Evolutionary conservation across 2,113 vertebrate genomes (phyloP), one percentile per base, ranked within the genome.

Genomic region (Chaenocephalus aceratus): DNA sequence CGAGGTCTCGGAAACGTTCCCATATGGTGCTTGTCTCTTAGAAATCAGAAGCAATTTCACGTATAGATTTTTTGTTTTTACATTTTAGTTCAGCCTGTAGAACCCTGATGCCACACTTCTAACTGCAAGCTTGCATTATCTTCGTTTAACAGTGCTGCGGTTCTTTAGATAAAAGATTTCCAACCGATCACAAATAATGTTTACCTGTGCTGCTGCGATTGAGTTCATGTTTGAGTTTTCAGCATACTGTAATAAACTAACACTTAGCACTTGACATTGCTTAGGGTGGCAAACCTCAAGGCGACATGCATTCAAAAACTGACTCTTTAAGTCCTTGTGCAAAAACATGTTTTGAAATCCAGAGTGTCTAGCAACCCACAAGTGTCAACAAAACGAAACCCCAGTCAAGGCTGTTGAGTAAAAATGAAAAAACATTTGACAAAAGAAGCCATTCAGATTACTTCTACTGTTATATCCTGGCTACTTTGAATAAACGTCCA

Each of bases 31-130:
- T 53, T 10, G 6, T 70, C 65, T 65, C 36, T 8, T 15, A 75
- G 23, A 83, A 58, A 82, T 75, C 36, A 53, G 59, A 75, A 36
- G 61, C 45, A 44, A 66, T 72, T 68, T 58, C 72, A 79, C 1
- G 1, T 58, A 72, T 44, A 13, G 58, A 72, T 34, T 72, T 63
- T 76, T 65, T 7, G 15, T 21, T 80, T 75, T 52, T 1, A 13
- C 1, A 58, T 23, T 23, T 74, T n/a, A 36, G 52, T 23, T 51
- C 41, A 77, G 69, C 36, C 45, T 10, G 13, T 68, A 16, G 11
- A 81, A 77, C 69, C 23, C 54, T 63, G 44, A 77, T 23, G 18
- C 8, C 51, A 21, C 59, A 44, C 34, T 26, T 67, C 49, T 61
- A n/a, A 65, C 46, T 45, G 63, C 23, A 59, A 46, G 21, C 44